Evolutionary conservation across 2,113 vertebrate species (phyloP).

Genomic region (Eurypyga helias): DNA sequence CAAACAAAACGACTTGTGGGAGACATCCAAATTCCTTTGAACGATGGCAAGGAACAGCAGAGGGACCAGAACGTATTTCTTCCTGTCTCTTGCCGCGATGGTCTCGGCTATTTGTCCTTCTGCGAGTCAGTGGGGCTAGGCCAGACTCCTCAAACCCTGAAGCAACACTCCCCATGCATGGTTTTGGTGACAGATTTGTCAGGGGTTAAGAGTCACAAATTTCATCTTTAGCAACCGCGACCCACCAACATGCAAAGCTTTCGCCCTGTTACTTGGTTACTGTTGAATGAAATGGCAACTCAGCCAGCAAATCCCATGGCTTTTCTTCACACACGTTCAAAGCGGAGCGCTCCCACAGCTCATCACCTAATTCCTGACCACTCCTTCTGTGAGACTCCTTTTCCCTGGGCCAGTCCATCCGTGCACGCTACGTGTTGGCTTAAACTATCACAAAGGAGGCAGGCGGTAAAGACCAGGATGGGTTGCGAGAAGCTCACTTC

Average conservation of each 20-base stretch:
- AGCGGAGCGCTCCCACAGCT: neutral
- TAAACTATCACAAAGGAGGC: neutral
- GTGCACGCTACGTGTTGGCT: fast-evolving
- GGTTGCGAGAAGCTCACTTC: neutral
- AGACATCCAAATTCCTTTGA: neutral
- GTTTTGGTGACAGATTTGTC: neutral
- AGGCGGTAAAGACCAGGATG: neutral
- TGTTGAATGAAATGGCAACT: neutral
- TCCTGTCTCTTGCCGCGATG: neutral
- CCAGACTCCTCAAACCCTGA: neutral
- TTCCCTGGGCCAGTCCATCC: neutral
- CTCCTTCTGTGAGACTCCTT: fast-evolving
- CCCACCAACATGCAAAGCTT: neutral
- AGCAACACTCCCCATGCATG: fast-evolving
- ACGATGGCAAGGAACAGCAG: neutral
- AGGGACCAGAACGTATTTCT: neutral
- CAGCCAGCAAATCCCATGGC: neutral
- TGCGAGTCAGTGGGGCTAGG: neutral
- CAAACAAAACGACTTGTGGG: neutral
- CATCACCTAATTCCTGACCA: neutral
- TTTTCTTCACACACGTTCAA: neutral
- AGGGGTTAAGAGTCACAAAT: neutral
- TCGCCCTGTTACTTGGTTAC: neutral
- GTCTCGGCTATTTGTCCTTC: neutral
- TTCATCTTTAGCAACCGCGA: neutral